Conservation (phyloP, 2,888 invertebrate species). For the Dryobotodes eremita region DNA sequence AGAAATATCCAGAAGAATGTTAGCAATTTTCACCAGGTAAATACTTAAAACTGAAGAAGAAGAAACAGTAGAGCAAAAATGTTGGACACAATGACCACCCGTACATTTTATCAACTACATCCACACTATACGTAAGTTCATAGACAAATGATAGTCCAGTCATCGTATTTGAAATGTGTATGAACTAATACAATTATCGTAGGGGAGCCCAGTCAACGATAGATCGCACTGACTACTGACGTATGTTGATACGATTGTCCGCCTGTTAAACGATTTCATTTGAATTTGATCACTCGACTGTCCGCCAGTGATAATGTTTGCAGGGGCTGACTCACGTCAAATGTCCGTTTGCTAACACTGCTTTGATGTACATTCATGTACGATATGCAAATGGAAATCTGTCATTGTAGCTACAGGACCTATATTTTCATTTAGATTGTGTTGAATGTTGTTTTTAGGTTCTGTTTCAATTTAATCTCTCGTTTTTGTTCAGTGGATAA, state of each 20-base stretch:
- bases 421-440: conserved; percentile 14
- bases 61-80: not conserved
- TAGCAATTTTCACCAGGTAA: not conserved
- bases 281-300: conserved; percentile 90
- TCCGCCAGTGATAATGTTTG: conserved; percentile 85
- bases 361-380: conserved; percentile 45
- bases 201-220: conserved; percentile 72
- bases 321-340: conserved; percentile 69
- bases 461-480: conserved; percentile 9
- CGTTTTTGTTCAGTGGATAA: conserved; percentile 1
- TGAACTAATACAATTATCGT: conserved; percentile 76
- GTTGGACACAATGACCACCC: not conserved
- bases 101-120: conserved; percentile 2
- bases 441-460: not conserved
- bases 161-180: conserved; percentile 63
- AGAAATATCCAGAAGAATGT: not conserved
- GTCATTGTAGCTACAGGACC: conserved; percentile 7
- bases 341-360: conserved; percentile 59
- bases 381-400: conserved; percentile 51
- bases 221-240: conserved; percentile 85
- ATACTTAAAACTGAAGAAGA: not conserved
- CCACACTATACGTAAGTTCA: not conserved
- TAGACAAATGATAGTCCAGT: conserved; percentile 43
- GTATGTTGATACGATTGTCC: conserved; percentile 89
- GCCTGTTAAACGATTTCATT: conserved; percentile 87